Evolutionary conservation across 2,888 invertebrate genomes (phyloP), one percentile per base, ranked within the genome.

Genomic region (Cryptus armator): DNA sequence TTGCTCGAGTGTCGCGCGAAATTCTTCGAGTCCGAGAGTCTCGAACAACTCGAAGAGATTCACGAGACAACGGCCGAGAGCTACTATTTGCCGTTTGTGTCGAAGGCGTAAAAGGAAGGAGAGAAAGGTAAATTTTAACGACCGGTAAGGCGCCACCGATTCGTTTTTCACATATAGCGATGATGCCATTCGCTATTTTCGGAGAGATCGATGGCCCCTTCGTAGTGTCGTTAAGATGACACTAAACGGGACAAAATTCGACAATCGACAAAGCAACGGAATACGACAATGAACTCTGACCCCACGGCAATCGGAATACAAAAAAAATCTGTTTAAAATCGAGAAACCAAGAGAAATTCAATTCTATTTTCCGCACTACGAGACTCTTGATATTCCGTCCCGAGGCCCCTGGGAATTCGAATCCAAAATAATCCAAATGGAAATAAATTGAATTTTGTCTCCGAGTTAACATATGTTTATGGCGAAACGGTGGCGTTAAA

Each of bases 151-250:
- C 87, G 87, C 86, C 87, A 87, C 86, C 83, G 74, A 51, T 66
- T 77, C 46, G 24, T 48, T 46, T n/a, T 62, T 32, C 29, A 37
- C 44, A 43, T 29, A n/a, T 56, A 68, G 79, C 86, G 88, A 87
- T 87, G 88, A 87, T 84, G 88, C 88, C 86, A 88, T 74, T 64
- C 56, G 72, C 83, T 87, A 86, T 86, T 88, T 86, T 62, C 66
- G 75, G 74, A 24, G 72, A 74, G 86, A 81, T 83, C 81, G 75
- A 75, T 81, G 82, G 68, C 70, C 77, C 75, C 12, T 74, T 16
- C 68, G 32, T 70, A 12, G 16, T 32, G 2, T 56, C 37, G 59
- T 59, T 59, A 19, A 32, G 62, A 12, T 14, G 19, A 7, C 10
- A 43, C 74, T 24, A 62, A 48, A 82, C 62, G 29, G 0, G 14